Conservation (phyloP, 2,797 vertebrate species). For the Hydrolagus colliei region DNA sequence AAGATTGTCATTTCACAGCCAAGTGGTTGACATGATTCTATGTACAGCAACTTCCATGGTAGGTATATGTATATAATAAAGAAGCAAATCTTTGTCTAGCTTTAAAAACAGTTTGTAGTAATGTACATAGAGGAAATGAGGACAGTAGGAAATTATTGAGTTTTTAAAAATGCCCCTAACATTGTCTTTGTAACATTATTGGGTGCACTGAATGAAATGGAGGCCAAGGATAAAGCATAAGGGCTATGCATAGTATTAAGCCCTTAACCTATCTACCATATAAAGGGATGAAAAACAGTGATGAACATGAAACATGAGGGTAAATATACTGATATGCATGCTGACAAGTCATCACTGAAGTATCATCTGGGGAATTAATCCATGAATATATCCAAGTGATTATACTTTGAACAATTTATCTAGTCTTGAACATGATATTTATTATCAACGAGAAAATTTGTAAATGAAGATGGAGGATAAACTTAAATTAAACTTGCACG, state of each 20-base stretch:
- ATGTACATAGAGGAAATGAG: too few relatives aligned
- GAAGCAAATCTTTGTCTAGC: background rate
- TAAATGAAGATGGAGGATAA: slow-evolving; percentile 62
- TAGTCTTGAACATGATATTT: slow-evolving; percentile 64
- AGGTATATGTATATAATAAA: background rate
- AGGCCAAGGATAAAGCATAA: slow-evolving; percentile 16
- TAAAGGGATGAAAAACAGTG: slow-evolving; percentile 34
- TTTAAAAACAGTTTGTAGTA: background rate
- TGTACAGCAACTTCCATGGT: background rate
- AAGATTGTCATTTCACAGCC: background rate
- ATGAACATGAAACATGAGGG: slow-evolving; percentile 55
- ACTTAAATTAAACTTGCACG: slow-evolving; percentile 66
- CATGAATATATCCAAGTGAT: slow-evolving; percentile 72
- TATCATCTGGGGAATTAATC: slow-evolving; percentile 65
- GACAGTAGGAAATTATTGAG: background rate
- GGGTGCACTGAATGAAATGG: background rate
- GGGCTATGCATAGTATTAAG: background rate
- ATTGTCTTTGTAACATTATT: background rate
- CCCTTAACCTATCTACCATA: slow-evolving; percentile 6
- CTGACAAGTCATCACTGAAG: slow-evolving; percentile 55
- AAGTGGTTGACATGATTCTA: background rate
- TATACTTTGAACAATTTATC: slow-evolving; percentile 78
- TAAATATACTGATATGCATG: slow-evolving; percentile 71
- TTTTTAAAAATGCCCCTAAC: background rate
- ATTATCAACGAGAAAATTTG: slow-evolving; percentile 57